Base-by-base conservation (phyloP, 2,113 vertebrate species). In the Perca fluviatilis region DNA sequence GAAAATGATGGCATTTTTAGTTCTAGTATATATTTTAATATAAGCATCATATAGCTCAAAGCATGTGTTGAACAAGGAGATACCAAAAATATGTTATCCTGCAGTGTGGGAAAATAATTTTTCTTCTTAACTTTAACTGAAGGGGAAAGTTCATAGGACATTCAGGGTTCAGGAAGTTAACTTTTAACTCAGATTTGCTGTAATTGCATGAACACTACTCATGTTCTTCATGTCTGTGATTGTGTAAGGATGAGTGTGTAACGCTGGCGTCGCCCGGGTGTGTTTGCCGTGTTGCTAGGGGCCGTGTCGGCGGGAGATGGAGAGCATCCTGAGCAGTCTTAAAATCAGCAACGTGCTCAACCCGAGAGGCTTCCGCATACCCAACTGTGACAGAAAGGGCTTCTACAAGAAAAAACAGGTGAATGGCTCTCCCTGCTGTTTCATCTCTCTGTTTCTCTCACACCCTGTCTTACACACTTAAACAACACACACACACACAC, bases 351-450 rank as follows among this genome's bases (percentile, higher is more conserved):
- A 97, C 19, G 94, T 96, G 76, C 94, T 99, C 86, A 98, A 96
- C 87, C 97, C 97, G 1, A 93, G 96, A 90, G 95, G 96, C 36
- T 93, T 99, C 84, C 97, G 97, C 95, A 97, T 99, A 91, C 98
- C 98, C 89, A 99, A 99, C 94, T 99, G 98, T 91, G 98, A 99
- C 95, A 97, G 96, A 93, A 99, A 96, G 83, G 98, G 98, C 3
- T 99, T 99, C 94, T 99, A 99, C 92, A 99, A 99, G 96, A 99
- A 97, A 92, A 99, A 97, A 90, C 98, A 99, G 96, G 98, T 99
- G 86, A 95, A 94, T 88, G 67, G 61, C 79, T 89, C 79, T 72
- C 76, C 57, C 66, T 82, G 51, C 83, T 83, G 79, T 74, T 85
- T 79, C 71, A 27, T 73, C 83, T 68, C 75, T 57, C 36, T 27